Base-by-base conservation (phyloP, 1,140 invertebrate genomes). In the Drosophila subobscura region DNA sequence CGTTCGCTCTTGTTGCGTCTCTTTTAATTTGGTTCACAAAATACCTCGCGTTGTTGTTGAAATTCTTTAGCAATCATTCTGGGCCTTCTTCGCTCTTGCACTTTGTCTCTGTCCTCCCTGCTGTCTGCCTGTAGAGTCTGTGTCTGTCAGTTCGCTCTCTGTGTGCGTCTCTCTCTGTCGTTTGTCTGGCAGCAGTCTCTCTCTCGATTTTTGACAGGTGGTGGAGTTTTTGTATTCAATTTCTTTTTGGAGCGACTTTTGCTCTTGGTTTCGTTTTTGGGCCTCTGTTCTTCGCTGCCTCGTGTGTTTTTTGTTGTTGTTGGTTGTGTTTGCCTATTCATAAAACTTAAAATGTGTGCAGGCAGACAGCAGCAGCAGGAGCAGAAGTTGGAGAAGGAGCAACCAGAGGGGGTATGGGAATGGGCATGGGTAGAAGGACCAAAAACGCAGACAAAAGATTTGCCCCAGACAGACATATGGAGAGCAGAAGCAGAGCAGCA, bases 21-120 rank as follows among this genome's bases (percentile, higher is more conserved):
- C 89, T 89, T 88, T 88, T 88, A 88, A 88, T 88, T 88, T 89
- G 79, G 76, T 88, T 88, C 84, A 89, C 75, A 80, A 88, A 89
- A 88, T 88, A 89, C 85, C 79, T 77, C 76, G 81, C 72, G 67
- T 88, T 86, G 84, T 67, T 86, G 85, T 89, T 88, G 77, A 86
- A 89, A 88, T 88, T 88, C 85, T 88, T 89, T 81, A 65, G 83
- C 81, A 85, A 84, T 79, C 77, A 53, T 37, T 37, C 33, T 2
- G 33, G 33, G 3, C 33, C 10, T 37, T 10, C 27, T 46, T 59
- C 57, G 49, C 41, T 72, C 29, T 2, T 1, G 3, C 8, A 27
- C 49, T 46, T 25, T 16, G 7, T 51, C 45, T 10, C 7, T 20
- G 16, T 44, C 14, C 27, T 41, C 25, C 60, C 27, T 29, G 33